These are phyloP conservation scores for Tapera naevia DNA, from an alignment of 2,797 vertebrate genomes.

Conservation along the genomic window DNA sequence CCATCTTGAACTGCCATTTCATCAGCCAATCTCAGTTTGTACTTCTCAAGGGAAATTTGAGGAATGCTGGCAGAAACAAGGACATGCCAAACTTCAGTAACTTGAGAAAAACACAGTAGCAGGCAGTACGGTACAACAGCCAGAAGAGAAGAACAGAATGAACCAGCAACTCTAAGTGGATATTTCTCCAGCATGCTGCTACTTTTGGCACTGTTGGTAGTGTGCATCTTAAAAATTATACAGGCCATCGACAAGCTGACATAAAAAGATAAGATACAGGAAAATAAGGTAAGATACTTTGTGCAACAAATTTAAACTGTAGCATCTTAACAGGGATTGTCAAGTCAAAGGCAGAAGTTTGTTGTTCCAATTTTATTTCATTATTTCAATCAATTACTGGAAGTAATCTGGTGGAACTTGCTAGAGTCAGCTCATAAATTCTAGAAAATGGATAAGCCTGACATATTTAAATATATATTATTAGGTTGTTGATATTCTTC, in stretches of 20 bases:
- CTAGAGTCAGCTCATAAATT: background rate
- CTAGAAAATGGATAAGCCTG: background rate
- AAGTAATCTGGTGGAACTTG: background rate
- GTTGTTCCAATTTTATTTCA: background rate
- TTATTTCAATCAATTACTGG: background rate
- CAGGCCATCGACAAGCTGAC: background rate
- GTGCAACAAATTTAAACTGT: background rate
- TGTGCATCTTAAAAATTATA: constrained; percentile 5
- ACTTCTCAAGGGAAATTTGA: background rate
- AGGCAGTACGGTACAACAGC: background rate
- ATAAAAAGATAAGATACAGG: background rate
- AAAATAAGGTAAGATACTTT: background rate
- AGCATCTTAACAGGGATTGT: background rate
- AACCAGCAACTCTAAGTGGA: background rate
- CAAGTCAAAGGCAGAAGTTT: background rate
- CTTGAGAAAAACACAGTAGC: background rate
- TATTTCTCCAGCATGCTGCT: background rate
- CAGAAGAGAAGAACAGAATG: background rate
- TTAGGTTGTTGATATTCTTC: background rate
- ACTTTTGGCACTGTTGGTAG: background rate
- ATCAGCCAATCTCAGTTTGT: background rate
- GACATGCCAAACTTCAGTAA: background rate
- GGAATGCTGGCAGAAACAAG: background rate
- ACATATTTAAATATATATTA: background rate
- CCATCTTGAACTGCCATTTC: background rate